A percentile compares a stretch with the other conserved stretches of the same genome.
Evolutionary conservation across 1,140 invertebrate genomes (phyloP).

Genomic region (Drosophila teissieri): DNA sequence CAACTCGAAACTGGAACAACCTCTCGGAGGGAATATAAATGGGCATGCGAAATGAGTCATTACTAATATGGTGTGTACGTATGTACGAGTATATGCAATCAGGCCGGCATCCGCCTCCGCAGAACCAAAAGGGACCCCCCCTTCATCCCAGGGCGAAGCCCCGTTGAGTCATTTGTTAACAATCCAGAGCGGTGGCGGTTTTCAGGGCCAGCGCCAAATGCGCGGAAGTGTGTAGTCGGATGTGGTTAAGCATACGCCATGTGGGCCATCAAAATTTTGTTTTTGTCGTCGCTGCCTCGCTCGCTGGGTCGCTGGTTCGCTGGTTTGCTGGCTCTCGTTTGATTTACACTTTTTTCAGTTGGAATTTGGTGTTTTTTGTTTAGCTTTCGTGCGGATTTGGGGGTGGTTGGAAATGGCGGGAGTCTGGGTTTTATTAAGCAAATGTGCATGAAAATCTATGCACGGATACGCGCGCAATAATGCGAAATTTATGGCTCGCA

Average conservation of each 20-base stretch:
- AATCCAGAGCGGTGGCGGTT: slow-evolving; percentile 73
- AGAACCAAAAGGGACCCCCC: slow-evolving; percentile 20
- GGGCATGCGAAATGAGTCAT: slow-evolving; percentile 79
- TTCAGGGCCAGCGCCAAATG: slow-evolving; percentile 77
- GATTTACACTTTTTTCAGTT: slow-evolving; percentile 36
- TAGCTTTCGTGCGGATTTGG: slow-evolving; percentile 35
- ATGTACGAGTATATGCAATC: slow-evolving; percentile 28
- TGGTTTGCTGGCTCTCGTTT: background rate
- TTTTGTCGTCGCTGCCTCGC: slow-evolving; percentile 42
- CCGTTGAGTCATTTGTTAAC: slow-evolving; percentile 81
- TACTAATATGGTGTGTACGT: slow-evolving; percentile 60
- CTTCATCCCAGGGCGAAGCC: slow-evolving; percentile 39
- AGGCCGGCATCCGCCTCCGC: slow-evolving; percentile 15
- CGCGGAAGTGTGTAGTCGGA: slow-evolving; percentile 82
- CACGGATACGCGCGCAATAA: slow-evolving; percentile 74
- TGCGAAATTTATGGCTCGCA: slow-evolving; percentile 74
- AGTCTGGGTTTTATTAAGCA: slow-evolving; percentile 69
- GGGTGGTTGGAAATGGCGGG: slow-evolving; percentile 4
- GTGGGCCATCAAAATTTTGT: slow-evolving; percentile 75
- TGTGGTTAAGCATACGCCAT: slow-evolving; percentile 82
- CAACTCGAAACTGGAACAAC: background rate
- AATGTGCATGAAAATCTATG: slow-evolving; percentile 78
- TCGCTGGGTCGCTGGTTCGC: slow-evolving; percentile 4
- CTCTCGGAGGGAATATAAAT: slow-evolving; percentile 34
- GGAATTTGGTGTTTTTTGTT: slow-evolving; percentile 39